A percentile compares a stretch with the other conserved stretches of the same genome.
Conservation (phyloP, 2,797 vertebrate species). For the Anas bahamensis region DNA sequence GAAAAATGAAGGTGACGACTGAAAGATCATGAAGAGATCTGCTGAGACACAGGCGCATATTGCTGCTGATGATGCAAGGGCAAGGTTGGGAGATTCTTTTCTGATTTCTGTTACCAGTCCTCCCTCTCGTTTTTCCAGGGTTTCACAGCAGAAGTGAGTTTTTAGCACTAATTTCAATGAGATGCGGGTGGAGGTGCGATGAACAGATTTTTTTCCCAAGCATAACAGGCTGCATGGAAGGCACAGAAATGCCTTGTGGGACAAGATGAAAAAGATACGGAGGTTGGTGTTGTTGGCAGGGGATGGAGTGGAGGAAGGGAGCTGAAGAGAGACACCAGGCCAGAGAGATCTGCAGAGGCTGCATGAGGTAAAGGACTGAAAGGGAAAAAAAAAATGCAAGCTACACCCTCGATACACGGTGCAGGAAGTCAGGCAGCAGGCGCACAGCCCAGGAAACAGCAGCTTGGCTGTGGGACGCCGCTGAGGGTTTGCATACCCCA, state of each 20-base stretch:
- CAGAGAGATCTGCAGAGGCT: background rate
- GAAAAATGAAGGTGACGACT: conserved; percentile 13
- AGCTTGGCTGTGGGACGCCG: background rate
- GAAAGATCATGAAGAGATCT: conserved; percentile 30
- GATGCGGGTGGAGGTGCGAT: conserved; percentile 40
- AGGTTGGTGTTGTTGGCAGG: conserved; percentile 45
- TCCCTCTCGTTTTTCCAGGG: conserved; percentile 8
- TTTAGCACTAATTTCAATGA: conserved; percentile 40
- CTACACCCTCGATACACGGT: background rate
- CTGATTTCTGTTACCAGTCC: conserved; percentile 15
- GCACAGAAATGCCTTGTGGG: conserved; percentile 11
- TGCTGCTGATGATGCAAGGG: conserved; percentile 4
- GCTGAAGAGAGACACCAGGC: background rate
- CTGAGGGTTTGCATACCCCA: background rate
- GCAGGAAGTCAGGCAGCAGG: background rate
- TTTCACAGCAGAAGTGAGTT: background rate
- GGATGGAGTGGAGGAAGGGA: background rate
- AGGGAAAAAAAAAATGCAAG: background rate
- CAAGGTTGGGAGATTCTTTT: conserved; percentile 26
- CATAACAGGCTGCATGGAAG: conserved; percentile 15
- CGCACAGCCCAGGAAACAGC: background rate
- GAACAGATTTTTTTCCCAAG: conserved; percentile 21
- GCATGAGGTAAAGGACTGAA: background rate
- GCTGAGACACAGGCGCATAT: background rate
- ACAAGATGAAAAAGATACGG: background rate